Evolutionary conservation across 1,140 invertebrate genomes (phyloP), one percentile per base, ranked within the genome.

Genomic region (Rhagoletis zephyria): DNA sequence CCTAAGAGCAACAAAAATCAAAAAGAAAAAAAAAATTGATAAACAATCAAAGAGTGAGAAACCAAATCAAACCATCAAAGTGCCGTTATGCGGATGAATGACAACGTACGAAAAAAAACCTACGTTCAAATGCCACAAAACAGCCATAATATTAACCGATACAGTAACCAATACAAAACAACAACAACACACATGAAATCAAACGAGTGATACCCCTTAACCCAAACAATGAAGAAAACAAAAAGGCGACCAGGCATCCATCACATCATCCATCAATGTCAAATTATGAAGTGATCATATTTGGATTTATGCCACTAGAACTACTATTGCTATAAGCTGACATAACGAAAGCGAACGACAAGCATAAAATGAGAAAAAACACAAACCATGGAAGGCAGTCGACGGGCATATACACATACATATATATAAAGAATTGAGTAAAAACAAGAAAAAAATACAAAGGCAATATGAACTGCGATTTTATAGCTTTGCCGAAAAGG

Each of bases 281-380:
- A 92, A 91, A 92, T 92, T 92, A 92, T 92, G 91, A 92, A 92
- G 91, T 92, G 91, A 92, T 92, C 91, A 92, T 92, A 92, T 92
- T 92, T 91, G 90, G 90, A 92, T 92, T 92, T 92, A 91, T 92
- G 91, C 91, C 90, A 85, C 89, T n/a, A 81, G 74, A 81, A 81
- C 42, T 48, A 56, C 74, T 81, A 30, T 30, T 30, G 40, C 67
- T 74, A 81, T 81, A 56, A 56, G 74, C 48, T n/a, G 2, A 42
- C 74, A 59, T 81, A 81, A 51, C 48, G 30, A 51, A 81, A n/a
- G 48, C 48, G 74, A 59, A 81, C 48, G 74, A 81, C 74, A 81
- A 74, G 67, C 67, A 56, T 1, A 56, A 56, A 30, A 1, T 10
- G 3, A 56, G 1, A 40, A n/a, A n/a, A 56, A 19, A n/a, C 74